A percentile compares a stretch with the other conserved stretches of the same genome.
Conservation (phyloP, 2,113 vertebrate genomes). For the Craseonycteris thonglongyai region DNA sequence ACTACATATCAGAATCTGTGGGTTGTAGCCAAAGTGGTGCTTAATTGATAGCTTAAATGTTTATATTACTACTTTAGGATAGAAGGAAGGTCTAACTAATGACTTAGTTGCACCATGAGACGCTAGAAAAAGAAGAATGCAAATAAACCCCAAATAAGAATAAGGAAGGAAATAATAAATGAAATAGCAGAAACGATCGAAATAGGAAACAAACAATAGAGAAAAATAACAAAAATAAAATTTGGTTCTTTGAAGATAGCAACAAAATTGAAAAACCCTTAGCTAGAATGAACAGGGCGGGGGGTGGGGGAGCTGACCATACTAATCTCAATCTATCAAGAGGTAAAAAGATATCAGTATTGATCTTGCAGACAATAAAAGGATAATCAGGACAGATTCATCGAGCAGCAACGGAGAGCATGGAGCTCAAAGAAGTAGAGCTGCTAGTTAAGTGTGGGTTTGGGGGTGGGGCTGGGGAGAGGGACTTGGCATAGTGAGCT, state of each 20-base stretch:
- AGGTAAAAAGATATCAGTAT: background rate
- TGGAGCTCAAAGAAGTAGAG: background rate
- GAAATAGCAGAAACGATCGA: background rate
- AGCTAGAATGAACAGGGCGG: background rate
- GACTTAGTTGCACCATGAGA: background rate
- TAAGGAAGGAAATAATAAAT: background rate
- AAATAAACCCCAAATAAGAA: background rate
- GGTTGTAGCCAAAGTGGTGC: background rate
- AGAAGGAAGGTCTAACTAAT: background rate
- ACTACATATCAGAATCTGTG: background rate
- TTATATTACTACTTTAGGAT: background rate
- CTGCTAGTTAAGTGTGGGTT: background rate
- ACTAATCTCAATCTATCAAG: background rate
- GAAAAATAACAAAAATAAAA: background rate
- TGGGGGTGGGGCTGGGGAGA: fast-evolving
- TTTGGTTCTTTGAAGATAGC: background rate
- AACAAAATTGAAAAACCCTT: background rate
- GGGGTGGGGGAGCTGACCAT: too few relatives aligned
- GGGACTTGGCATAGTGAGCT: background rate
- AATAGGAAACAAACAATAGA: background rate
- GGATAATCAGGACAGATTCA: background rate
- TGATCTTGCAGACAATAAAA: background rate
- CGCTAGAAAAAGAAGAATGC: background rate
- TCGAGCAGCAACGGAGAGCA: background rate
- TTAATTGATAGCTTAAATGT: background rate